Base-by-base conservation (phyloP, 2,888 invertebrate species). In the Cerceris rybyensis region DNA sequence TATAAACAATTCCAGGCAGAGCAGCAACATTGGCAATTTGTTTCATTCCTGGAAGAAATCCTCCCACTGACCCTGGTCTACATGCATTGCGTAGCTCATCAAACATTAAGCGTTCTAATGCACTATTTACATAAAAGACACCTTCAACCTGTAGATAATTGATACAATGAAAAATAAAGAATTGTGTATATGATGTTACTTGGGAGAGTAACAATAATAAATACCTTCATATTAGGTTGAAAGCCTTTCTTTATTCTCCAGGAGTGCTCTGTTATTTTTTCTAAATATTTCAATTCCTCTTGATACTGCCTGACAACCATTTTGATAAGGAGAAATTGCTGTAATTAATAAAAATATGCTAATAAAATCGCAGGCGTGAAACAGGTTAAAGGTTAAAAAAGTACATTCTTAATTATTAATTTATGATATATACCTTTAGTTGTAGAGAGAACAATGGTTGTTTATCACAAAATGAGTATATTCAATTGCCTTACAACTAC, bases 1-100 rank as follows among this genome's bases (percentile, higher is more conserved):
- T 95, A 60, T 98, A 97, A 13, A 99, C 98, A 84, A 99, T 99
- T 0, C 99, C 99, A 11, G 99, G 99, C 74, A 99, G 93, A 0
- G 99, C 98, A 46, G 99, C 99, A 43, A 99, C 99, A 94, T 99
- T 99, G 5, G 98, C 99, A 80, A 99, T 99, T 93, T 99, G 99
- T 93, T 99, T 99, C 80, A 99, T 98, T 6, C 99, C 99, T 0
- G 99, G 99, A 68, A 99, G 94, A 92, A 99, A 99, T 0, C 99
- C 99, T 68, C 99, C 99, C 9, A 97, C 95, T 93, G 95, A 95
- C 7, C 98, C 98, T 4, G 97, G 97, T 55, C 97, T 95, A 91
- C 98, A 98, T 0, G 98, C 94, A 92, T 98, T 98, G 87, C 95
- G 94, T 81, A 99, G 93, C 92, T 99, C 99, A 57, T 99, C 99